phyloP scores from a whole-genome alignment of 2,113 vertebrate genomes.

The Nyctibius bracteatus region DNA sequence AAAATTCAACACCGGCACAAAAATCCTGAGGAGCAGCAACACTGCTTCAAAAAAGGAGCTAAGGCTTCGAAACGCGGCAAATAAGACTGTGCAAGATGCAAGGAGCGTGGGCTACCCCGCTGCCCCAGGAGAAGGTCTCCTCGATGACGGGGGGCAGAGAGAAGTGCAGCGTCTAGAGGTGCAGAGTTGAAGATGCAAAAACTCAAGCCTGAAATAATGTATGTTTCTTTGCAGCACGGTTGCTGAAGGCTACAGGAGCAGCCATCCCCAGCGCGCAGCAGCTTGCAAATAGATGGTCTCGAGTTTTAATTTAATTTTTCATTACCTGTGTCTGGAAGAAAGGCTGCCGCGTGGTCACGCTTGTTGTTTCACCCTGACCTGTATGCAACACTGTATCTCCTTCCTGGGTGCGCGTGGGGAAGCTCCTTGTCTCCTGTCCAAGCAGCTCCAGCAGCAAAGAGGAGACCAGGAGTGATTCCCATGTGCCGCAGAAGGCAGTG shows the following conservation, averaged over 20 bases:
- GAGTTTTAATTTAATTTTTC: neutral
- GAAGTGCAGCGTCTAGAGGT: neutral
- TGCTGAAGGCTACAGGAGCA: neutral
- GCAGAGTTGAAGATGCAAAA: neutral
- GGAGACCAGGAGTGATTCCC: neutral
- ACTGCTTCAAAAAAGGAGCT: neutral
- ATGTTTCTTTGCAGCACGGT: neutral
- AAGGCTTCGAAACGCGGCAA: neutral
- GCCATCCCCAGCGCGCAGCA: neutral
- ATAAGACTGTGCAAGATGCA: neutral
- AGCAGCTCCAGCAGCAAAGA: neutral
- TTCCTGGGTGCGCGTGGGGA: neutral
- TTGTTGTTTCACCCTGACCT: neutral
- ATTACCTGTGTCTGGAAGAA: neutral
- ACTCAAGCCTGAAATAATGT: neutral
- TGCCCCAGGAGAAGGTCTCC: neutral
- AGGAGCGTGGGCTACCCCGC: neutral
- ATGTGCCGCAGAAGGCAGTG: neutral
- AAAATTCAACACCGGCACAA: neutral
- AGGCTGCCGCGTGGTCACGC: fast-evolving
- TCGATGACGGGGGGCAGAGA: fast-evolving
- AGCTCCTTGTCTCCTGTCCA: neutral
- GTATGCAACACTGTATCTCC: fast-evolving
- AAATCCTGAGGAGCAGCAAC: neutral
- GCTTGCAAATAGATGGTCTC: neutral